Conservation (phyloP, 2,888 invertebrate species). For the Drosophila fulvimacula region DNA sequence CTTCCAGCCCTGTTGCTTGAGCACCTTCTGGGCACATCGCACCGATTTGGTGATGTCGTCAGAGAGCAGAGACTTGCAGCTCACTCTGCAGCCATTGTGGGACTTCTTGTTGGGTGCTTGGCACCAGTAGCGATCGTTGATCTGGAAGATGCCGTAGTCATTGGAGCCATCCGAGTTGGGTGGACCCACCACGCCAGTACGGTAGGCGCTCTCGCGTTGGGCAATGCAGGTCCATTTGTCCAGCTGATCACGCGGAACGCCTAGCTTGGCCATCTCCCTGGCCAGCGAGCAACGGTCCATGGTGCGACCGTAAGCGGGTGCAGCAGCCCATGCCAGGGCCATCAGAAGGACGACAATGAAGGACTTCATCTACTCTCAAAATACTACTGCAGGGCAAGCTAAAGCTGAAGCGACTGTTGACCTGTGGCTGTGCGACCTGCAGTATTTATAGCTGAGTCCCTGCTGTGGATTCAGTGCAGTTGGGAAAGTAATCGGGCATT, state of each 20-base stretch:
- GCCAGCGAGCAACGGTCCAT: conserved; percentile 75
- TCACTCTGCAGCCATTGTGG: conserved; percentile 66
- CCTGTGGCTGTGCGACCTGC: not conserved
- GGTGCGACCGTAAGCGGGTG: conserved; percentile 49
- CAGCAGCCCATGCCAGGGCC: conserved; percentile 48
- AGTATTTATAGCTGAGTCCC: conserved; percentile 38
- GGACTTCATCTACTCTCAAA: conserved; percentile 34
- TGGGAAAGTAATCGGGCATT: conserved; percentile 11
- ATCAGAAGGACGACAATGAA: conserved; percentile 23
- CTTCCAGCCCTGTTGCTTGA: conserved; percentile 65
- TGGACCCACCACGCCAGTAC: conserved; percentile 84
- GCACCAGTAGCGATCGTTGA: conserved; percentile 82
- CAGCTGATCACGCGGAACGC: conserved; percentile 68
- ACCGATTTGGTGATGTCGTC: conserved; percentile 71
- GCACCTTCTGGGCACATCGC: conserved; percentile 68
- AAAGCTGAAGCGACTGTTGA: conserved; percentile 19
- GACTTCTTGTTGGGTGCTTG: conserved; percentile 54
- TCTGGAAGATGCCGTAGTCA: conserved; percentile 83
- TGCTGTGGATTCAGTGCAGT: conserved; percentile 10
- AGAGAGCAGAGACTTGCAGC: conserved; percentile 63
- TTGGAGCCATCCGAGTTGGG: conserved; percentile 84
- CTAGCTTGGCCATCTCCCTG: conserved; percentile 68
- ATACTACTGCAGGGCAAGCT: not conserved
- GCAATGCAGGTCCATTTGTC: conserved; percentile 77
- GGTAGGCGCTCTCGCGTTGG: conserved; percentile 74